phyloP scores from a whole-genome alignment of 2,888 invertebrate species.

The Melanotus villosus region DNA sequence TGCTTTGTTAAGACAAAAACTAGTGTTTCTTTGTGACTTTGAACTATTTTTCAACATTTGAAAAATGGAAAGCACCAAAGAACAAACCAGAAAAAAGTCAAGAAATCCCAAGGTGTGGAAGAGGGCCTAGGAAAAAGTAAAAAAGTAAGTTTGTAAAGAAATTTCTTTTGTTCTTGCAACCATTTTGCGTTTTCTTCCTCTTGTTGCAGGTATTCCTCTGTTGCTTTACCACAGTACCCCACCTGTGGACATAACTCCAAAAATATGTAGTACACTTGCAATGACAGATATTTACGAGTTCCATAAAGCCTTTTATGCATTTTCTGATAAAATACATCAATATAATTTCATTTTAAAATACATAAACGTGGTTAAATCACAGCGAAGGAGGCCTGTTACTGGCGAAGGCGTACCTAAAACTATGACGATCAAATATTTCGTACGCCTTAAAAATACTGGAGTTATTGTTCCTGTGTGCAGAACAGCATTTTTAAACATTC shows the following conservation, averaged over 20 bases:
- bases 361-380: not conserved
- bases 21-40: not conserved
- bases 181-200: not conserved
- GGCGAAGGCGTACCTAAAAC: not conserved
- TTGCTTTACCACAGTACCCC: not conserved
- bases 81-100: not conserved
- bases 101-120: not conserved
- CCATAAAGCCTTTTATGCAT: not conserved
- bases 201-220: not conserved
- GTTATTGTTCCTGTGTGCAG: not conserved
- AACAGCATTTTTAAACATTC: not conserved
- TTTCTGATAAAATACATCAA: not conserved
- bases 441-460: not conserved
- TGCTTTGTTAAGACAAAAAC: not conserved
- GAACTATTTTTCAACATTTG: not conserved
- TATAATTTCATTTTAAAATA: not conserved
- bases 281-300: not conserved
- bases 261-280: not conserved
- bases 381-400: not conserved
- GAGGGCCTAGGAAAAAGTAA: not conserved
- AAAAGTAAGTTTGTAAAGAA: not conserved
- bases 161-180: not conserved
- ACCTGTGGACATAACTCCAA: not conserved
- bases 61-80: not conserved
- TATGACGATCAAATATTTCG: not conserved